These are phyloP conservation scores for Sphaerophoria rueppellii DNA, from an alignment of 2,888 invertebrate genomes.

Conservation along the genomic window DNA sequence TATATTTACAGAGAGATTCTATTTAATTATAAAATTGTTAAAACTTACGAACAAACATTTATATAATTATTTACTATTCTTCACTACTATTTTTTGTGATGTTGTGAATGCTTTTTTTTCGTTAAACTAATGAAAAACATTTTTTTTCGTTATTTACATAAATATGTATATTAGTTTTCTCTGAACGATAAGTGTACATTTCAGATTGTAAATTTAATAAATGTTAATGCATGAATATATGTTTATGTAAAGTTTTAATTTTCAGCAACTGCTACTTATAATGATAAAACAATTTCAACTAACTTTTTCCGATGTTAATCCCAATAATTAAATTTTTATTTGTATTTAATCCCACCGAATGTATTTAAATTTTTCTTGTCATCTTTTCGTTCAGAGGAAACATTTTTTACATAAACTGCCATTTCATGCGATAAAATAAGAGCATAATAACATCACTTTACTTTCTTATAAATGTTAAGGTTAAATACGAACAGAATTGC, in stretches of 20 bases:
- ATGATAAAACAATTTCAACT: conserved; percentile 10
- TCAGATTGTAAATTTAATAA: conserved; percentile 45
- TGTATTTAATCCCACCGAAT: conserved; percentile 73
- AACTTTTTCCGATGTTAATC: conserved; percentile 45
- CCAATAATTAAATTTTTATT: conserved; percentile 34
- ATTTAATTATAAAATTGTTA: conserved; percentile 42
- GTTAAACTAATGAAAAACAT: conserved; percentile 35
- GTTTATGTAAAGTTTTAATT: background rate
- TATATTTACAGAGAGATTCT: conserved; percentile 58
- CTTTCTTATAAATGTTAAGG: conserved; percentile 16
- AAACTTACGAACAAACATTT: background rate
- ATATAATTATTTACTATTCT: conserved; percentile 21
- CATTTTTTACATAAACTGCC: conserved; percentile 52
- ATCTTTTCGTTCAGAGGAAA: conserved; percentile 67
- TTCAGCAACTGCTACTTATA: conserved; percentile 24
- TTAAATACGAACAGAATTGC: background rate
- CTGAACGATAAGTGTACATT: conserved; percentile 52
- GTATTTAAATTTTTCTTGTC: conserved; percentile 38
- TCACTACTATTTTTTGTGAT: conserved; percentile 50
- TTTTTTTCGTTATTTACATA: conserved; percentile 15
- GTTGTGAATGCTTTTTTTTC: conserved; percentile 64
- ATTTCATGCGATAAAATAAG: conserved; percentile 53
- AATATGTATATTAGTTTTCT: conserved; percentile 36
- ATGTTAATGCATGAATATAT: conserved; percentile 49
- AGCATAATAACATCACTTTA: conserved; percentile 67